Evolutionary conservation across 1,140 invertebrate genomes (phyloP).

Genomic region (Eriosoma lanigerum): DNA sequence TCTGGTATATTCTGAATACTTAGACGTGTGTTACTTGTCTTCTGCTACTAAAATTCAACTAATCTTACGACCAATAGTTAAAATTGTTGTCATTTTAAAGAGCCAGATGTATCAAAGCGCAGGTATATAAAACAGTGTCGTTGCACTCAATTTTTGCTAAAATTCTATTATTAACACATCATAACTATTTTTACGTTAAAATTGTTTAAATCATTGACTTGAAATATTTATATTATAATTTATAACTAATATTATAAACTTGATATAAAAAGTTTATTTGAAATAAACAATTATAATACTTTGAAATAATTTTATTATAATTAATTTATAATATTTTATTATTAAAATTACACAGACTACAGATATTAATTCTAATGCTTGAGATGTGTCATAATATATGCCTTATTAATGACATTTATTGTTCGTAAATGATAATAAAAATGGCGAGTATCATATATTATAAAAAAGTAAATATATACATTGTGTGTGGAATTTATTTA

Average conservation of each 20-base stretch:
- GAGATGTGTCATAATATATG: no score
- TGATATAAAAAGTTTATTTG: neutral
- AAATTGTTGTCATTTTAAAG: neutral
- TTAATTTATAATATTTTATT: no score
- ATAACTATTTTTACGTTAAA: no score
- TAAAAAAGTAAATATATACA: no score
- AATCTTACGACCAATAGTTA: neutral
- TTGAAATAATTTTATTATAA: no score
- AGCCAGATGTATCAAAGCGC: neutral
- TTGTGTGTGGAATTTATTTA: no score
- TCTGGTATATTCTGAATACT: slow-evolving; percentile 4
- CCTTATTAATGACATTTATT: no score
- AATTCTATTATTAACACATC: slow-evolving; percentile 1
- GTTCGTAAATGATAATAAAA: neutral
- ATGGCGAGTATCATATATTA: no score
- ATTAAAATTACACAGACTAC: no score
- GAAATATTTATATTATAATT: no score
- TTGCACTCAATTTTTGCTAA: neutral
- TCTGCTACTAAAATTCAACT: neutral
- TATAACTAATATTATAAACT: neutral
- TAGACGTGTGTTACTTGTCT: neutral
- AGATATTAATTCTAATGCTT: no score
- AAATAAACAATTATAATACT: neutral
- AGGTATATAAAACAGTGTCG: neutral
- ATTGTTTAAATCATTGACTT: no score